Conservation (phyloP, 2,113 vertebrate genomes). For the Aptenodytes patagonicus region DNA sequence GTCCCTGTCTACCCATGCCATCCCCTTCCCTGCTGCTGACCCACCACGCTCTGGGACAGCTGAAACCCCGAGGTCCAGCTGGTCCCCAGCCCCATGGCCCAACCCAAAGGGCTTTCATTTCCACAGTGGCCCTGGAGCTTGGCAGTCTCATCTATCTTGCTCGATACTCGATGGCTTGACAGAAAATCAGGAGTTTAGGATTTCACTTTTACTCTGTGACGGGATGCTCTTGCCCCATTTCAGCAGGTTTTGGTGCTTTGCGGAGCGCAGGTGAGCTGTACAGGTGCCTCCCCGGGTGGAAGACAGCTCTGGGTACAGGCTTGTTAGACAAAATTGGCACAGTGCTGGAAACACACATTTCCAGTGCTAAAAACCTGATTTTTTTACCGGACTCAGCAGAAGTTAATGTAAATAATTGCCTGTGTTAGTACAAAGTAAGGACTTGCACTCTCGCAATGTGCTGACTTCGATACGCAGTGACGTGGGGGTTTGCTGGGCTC, state of each 20-base stretch:
- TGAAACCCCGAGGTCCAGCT: not conserved
- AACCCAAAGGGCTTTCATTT: not conserved
- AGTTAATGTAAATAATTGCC: not conserved
- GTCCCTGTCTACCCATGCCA: not conserved
- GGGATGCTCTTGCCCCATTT: not conserved
- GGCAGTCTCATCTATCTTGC: not conserved
- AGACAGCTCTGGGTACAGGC: not conserved
- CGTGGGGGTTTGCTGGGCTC: fast-evolving
- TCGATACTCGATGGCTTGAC: too few relatives aligned
- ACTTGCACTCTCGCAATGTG: not conserved
- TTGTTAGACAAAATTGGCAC: not conserved
- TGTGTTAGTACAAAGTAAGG: not conserved
- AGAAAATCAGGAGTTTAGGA: not conserved
- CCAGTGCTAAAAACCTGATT: not conserved
- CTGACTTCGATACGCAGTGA: not conserved
- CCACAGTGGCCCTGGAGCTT: not conserved
- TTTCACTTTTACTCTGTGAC: not conserved
- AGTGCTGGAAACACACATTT: not conserved
- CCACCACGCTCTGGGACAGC: not conserved
- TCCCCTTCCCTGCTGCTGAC: fast-evolving
- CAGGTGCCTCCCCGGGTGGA: fast-evolving
- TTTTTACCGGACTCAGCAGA: not conserved
- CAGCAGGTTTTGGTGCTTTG: not conserved
- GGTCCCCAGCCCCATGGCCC: not conserved
- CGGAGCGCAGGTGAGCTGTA: fast-evolving